Conservation (phyloP, 2,113 vertebrate genomes). For the Nettapus auritus region DNA sequence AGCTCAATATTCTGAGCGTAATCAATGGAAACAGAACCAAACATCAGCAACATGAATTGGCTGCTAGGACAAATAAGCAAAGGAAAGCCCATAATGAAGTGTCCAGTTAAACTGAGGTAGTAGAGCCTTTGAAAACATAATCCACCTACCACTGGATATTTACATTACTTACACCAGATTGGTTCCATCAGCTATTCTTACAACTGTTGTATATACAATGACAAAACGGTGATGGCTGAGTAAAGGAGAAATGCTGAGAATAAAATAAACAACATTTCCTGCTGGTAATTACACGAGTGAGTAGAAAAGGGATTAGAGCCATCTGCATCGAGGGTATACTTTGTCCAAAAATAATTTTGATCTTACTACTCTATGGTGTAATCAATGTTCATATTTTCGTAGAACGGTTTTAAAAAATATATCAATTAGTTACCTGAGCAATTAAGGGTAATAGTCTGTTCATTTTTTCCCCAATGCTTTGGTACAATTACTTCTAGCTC, state of each 20-base stretch:
- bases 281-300: constrained; percentile 42
- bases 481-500: constrained; percentile 60
- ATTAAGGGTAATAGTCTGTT: constrained; percentile 54
- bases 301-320: constrained; percentile 60
- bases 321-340: constrained; percentile 16
- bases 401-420: constrained; percentile 53
- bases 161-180: constrained; percentile 72
- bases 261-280: constrained; percentile 37
- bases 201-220: constrained; percentile 53
- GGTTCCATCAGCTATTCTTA: constrained; percentile 67
- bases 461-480: constrained; percentile 52
- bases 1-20: not conserved
- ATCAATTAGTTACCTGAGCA: constrained; percentile 73
- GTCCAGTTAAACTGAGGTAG: constrained; percentile 82
- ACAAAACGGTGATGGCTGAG: constrained; percentile 19
- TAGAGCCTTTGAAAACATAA: constrained; percentile 73
- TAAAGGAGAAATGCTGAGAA: constrained; percentile 45
- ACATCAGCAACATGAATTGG: constrained; percentile 26
- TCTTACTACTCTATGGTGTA: constrained; percentile 7
- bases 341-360: constrained; percentile 53
- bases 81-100: constrained; percentile 64
- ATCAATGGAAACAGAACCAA: constrained; percentile 28
- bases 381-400: constrained; percentile 20
- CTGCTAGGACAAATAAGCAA: constrained; percentile 54
- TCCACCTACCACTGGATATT: constrained; percentile 66